Percentiles rank a stretch among this genome's conserved stretches.
phyloP scores from a whole-genome alignment of 2,797 vertebrate genomes.

The Macroramphosus scolopax region DNA sequence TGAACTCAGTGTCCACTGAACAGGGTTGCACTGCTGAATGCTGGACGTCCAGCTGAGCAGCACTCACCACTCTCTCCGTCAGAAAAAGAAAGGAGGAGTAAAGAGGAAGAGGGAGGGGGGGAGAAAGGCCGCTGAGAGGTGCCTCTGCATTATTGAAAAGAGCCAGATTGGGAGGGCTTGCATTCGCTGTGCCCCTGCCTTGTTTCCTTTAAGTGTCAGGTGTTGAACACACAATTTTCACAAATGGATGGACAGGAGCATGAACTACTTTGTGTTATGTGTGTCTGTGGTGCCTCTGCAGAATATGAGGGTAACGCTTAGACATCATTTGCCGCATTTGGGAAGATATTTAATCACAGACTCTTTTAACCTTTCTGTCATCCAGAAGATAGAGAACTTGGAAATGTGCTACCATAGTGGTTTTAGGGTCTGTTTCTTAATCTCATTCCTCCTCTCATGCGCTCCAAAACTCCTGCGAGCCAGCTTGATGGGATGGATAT shows the following conservation, averaged over 20 bases:
- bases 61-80: conserved; percentile 55
- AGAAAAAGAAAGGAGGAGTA: conserved; percentile 40
- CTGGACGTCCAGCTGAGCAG: conserved; percentile 74
- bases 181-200: conserved; percentile 37
- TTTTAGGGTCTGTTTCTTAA: conserved; percentile 35
- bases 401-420: conserved; percentile 26
- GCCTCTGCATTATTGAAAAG: conserved; percentile 77
- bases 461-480: conserved; percentile 39
- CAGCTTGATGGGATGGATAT: conserved; percentile 36
- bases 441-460: conserved; percentile 33
- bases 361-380: conserved; percentile 33
- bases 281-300: conserved; percentile 4
- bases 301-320: conserved; percentile 15
- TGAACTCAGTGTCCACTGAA: conserved; percentile 76
- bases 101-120: conserved; percentile 43
- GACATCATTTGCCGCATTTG: conserved; percentile 27
- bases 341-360: conserved; percentile 20
- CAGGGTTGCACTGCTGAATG: conserved; percentile 66
- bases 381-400: conserved; percentile 29
- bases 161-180: conserved; percentile 61
- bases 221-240: conserved; percentile 41
- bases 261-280: conserved; percentile 23
- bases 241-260: conserved; percentile 26
- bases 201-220: conserved; percentile 47
- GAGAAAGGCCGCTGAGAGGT: conserved; percentile 52